These are phyloP conservation scores for Lemur catta DNA, from an alignment of 2,797 vertebrate genomes.

Conservation along the genomic window DNA sequence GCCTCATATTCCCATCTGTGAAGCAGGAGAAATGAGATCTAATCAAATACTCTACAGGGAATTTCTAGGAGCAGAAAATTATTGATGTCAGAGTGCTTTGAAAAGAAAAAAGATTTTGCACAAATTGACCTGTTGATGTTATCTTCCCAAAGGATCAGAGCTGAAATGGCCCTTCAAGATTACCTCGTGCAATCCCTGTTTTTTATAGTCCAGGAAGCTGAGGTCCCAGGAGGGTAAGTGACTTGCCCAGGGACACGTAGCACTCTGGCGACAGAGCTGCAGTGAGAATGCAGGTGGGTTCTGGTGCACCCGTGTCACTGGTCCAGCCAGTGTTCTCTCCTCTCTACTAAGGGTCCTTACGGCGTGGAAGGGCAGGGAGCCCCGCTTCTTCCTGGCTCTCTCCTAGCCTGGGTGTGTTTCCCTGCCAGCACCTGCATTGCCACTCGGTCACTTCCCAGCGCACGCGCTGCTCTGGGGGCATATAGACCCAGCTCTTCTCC, in stretches of 20 bases:
- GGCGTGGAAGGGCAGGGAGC: not conserved
- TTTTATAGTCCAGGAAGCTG: not conserved
- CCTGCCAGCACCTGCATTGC: too few species aligned
- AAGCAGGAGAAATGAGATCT: not conserved
- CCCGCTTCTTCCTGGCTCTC: not conserved
- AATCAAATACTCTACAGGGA: not conserved
- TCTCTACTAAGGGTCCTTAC: not conserved
- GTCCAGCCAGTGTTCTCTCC: not conserved
- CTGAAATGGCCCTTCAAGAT: not conserved
- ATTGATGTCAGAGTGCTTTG: not conserved
- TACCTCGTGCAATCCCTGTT: not conserved
- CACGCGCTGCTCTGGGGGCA: too few species aligned
- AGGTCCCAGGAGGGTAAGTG: not conserved
- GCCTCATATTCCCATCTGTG: not conserved
- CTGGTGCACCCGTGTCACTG: too few species aligned
- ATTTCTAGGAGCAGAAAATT: not conserved
- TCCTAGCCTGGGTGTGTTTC: too few species aligned
- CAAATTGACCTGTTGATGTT: not conserved
- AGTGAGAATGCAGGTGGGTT: not conserved
- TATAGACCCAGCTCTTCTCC: not conserved
- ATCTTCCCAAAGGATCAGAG: not conserved
- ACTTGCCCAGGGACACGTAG: not conserved
- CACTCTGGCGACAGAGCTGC: not conserved
- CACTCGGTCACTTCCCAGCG: not conserved
- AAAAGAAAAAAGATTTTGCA: not conserved